phyloP scores from a whole-genome alignment of 2,888 invertebrate genomes.

The Thyatira batis region DNA sequence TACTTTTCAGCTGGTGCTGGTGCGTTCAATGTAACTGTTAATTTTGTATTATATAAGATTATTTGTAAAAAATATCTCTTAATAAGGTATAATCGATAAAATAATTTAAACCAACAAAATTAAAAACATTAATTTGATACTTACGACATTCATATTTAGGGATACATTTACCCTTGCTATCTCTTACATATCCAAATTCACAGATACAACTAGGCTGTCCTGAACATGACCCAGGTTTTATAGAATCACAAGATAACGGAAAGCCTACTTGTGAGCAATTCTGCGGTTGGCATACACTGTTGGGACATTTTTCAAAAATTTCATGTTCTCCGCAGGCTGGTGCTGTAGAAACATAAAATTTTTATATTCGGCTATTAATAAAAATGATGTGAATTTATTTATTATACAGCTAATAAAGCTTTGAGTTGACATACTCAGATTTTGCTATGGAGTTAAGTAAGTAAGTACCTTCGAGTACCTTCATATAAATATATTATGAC shows the following conservation, averaged over 20 bases:
- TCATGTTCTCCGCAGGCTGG: constrained; percentile 18
- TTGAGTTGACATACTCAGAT: too few relatives aligned
- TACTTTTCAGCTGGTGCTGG: too few relatives aligned
- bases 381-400: too few relatives aligned
- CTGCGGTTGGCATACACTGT: constrained; percentile 12
- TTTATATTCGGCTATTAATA: not conserved
- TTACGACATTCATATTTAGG: constrained; percentile 32
- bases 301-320: constrained; percentile 10
- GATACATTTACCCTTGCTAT: constrained; percentile 32
- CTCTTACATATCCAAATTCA: constrained; percentile 26
- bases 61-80: not conserved
- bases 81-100: not conserved
- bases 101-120: not conserved
- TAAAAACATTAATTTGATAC: constrained; percentile 10
- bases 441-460: too few relatives aligned
- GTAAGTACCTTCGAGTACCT: too few relatives aligned
- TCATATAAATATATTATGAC: not conserved
- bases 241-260: constrained; percentile 7
- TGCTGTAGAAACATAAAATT: constrained; percentile 12
- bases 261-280: constrained; percentile 17
- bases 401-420: too few relatives aligned
- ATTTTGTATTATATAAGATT: too few relatives aligned
- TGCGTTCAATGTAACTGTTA: too few relatives aligned
- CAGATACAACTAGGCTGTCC: constrained; percentile 30
- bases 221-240: constrained; percentile 5